Conservation (phyloP, 2,113 vertebrate species). For the Nerophis ophidion region DNA sequence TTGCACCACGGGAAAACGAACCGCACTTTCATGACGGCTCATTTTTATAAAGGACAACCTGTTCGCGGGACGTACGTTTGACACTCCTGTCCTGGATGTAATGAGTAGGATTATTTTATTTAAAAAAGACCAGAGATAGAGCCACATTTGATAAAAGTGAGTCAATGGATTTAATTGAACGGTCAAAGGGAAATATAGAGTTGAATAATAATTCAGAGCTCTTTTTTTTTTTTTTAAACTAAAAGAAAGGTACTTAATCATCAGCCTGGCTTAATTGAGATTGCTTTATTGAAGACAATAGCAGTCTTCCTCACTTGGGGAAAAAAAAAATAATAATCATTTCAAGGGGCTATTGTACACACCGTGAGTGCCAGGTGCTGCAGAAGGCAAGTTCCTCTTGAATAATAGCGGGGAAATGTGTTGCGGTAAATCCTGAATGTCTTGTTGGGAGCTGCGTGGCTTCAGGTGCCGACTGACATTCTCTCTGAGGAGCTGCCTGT, state of each 20-base stretch:
- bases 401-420: slow-evolving; percentile 57
- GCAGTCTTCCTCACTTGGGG: slow-evolving; percentile 37
- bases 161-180: slow-evolving; percentile 11
- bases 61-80: too few relatives aligned
- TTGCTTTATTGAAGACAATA: slow-evolving; percentile 25
- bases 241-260: slow-evolving; percentile 32
- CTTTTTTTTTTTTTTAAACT: slow-evolving; percentile 22
- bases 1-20: too few relatives aligned
- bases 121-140: neutral
- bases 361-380: slow-evolving; percentile 44
- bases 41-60: too few relatives aligned
- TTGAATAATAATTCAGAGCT: slow-evolving; percentile 11
- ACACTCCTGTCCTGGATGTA: neutral
- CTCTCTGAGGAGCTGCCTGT: slow-evolving; percentile 59
- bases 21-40: too few relatives aligned
- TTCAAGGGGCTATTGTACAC: slow-evolving; percentile 58
- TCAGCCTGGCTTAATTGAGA: slow-evolving; percentile 46
- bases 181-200: neutral
- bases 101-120: neutral
- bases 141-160: neutral
- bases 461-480: slow-evolving; percentile 67
- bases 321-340: slow-evolving; percentile 4
- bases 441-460: slow-evolving; percentile 52
- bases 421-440: slow-evolving; percentile 51
- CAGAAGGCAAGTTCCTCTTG: slow-evolving; percentile 44